phyloP scores from a whole-genome alignment of 2,797 vertebrate species.

The Pelodytes ibericus region DNA sequence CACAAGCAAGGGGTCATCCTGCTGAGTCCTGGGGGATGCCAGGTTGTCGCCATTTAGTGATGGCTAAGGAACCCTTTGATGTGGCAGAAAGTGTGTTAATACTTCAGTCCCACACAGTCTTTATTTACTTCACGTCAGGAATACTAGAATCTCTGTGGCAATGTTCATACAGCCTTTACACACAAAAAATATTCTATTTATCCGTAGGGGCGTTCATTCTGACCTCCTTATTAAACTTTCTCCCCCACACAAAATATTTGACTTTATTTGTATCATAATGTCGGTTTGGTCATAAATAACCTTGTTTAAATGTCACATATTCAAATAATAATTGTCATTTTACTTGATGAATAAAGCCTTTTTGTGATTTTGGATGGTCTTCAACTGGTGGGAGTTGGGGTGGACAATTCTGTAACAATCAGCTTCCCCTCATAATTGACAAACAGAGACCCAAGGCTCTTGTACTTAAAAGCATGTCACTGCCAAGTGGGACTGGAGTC shows the following conservation, averaged over 20 bases:
- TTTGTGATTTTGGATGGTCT: too few species aligned
- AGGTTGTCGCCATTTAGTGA: slow-evolving; percentile 4
- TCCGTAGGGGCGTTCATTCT: too few species aligned
- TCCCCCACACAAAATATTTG: too few species aligned
- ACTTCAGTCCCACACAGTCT: slow-evolving; percentile 50
- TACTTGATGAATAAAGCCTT: too few species aligned
- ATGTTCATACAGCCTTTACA: not conserved
- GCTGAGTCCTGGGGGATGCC: not conserved
- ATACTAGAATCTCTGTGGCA: not conserved
- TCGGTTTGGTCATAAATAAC: too few species aligned
- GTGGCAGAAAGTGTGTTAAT: slow-evolving; percentile 2
- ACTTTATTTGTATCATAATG: too few species aligned
- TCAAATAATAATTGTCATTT: too few species aligned
- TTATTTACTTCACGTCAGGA: too few species aligned
- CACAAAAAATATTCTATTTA: too few species aligned
- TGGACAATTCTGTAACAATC: not conserved
- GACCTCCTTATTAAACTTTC: too few species aligned
- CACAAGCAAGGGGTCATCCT: slow-evolving; percentile 35
- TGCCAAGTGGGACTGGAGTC: slow-evolving; percentile 50
- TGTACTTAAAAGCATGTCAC: not conserved
- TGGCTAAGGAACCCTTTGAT: not conserved
- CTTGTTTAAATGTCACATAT: too few species aligned
- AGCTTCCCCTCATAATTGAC: not conserved
- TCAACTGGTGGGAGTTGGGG: too few species aligned
- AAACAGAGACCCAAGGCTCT: not conserved